These are phyloP conservation scores for Cerceris ruficornis DNA, from an alignment of 2,888 invertebrate species.

Conservation along the genomic window DNA sequence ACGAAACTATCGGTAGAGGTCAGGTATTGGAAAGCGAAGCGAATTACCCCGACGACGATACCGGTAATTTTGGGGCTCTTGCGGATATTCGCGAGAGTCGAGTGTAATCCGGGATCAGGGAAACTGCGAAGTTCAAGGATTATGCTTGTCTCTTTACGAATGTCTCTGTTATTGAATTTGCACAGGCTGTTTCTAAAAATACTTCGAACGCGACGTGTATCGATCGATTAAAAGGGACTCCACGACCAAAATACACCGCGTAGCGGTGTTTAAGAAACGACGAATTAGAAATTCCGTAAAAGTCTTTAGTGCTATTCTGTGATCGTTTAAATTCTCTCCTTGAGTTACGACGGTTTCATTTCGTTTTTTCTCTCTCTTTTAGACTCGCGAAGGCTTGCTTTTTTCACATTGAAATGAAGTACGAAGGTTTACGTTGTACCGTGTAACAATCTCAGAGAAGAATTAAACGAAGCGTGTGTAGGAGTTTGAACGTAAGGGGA, in stretches of 20 bases:
- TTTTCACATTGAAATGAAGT: no score
- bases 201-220: not conserved
- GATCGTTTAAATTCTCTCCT: constrained; percentile 2
- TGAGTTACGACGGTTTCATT: constrained; percentile 1
- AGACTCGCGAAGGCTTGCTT: not conserved
- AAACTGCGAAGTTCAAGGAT: not conserved
- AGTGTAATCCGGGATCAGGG: constrained; percentile 63
- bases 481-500: not conserved
- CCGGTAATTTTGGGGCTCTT: constrained; percentile 73
- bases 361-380: not conserved
- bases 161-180: not conserved
- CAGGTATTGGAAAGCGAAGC: constrained; percentile 38
- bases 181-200: not conserved
- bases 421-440: no score
- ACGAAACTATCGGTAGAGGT: constrained; percentile 20
- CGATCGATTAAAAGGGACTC: not conserved
- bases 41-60: constrained; percentile 61
- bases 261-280: not conserved
- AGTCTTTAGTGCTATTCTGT: not conserved
- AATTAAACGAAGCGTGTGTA: not conserved
- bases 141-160: not conserved
- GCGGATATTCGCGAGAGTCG: constrained; percentile 78
- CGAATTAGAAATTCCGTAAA: not conserved
- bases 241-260: not conserved
- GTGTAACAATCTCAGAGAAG: not conserved